phyloP scores from a whole-genome alignment of 2,888 invertebrate species.

The Gisinianus flammeolus region DNA sequence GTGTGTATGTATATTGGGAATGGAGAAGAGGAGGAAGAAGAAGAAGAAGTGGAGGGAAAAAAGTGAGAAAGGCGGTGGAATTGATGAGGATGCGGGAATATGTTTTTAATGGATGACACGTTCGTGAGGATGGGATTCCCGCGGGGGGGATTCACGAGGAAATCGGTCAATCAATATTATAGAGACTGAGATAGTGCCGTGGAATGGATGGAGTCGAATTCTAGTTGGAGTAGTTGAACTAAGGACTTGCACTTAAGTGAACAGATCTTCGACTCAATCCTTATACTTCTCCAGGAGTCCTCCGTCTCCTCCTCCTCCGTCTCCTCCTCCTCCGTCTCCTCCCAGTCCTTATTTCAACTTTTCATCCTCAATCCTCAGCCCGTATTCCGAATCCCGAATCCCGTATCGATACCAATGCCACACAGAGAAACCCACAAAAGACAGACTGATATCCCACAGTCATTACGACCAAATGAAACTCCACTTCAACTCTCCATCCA shows the following conservation, averaged over 20 bases:
- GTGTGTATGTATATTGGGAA: too few species aligned
- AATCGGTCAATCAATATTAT: constrained; percentile 17
- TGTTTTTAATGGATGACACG: neutral
- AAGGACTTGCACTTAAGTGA: too few species aligned
- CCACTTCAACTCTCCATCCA: too few species aligned
- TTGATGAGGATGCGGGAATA: neutral
- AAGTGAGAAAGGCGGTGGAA: neutral
- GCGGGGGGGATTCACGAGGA: neutral
- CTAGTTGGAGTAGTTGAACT: neutral
- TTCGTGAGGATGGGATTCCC: neutral
- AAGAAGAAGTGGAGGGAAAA: neutral
- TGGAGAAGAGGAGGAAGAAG: neutral
- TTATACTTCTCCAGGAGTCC: neutral
- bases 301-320: neutral
- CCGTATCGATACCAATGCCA: too few species aligned
- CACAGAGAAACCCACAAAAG: too few species aligned
- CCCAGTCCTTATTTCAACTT: neutral
- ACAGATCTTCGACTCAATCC: neutral
- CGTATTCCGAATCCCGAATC: too few species aligned
- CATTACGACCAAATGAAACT: too few species aligned
- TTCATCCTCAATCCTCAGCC: neutral
- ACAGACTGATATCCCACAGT: too few species aligned
- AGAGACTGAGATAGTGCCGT: too few species aligned
- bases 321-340: neutral
- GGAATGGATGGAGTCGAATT: neutral